Conservation (phyloP, 2,797 vertebrate species). For the Vireo griseus region DNA sequence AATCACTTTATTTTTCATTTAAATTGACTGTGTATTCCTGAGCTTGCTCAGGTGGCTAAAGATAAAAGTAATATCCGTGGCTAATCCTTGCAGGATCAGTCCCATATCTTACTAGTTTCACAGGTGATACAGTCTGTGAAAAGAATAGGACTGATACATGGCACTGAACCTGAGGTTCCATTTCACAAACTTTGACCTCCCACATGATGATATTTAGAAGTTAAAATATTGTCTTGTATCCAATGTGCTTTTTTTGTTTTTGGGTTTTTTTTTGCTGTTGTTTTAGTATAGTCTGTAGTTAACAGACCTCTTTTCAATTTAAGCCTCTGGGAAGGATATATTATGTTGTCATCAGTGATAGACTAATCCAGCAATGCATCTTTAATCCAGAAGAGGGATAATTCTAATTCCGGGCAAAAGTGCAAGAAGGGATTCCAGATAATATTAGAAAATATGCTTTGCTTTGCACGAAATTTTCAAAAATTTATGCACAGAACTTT, state of each 20-base stretch:
- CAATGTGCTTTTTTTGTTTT: fast-evolving
- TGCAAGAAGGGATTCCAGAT: slow-evolving; percentile 68
- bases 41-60: not conserved
- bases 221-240: not conserved
- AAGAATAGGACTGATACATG: not conserved
- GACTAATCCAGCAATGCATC: slow-evolving; percentile 74
- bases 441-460: slow-evolving; percentile 63
- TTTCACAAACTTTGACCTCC: not conserved
- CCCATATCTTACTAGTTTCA: not conserved
- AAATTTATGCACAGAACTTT: not conserved
- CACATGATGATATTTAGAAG: not conserved
- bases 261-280: not conserved
- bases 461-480: slow-evolving; percentile 35
- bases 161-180: not conserved
- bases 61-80: not conserved
- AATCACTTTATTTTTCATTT: not conserved
- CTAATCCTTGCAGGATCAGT: not conserved
- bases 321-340: slow-evolving; percentile 63
- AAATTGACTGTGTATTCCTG: not conserved
- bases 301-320: slow-evolving; percentile 56
- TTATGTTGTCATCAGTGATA: slow-evolving; percentile 72
- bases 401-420: slow-evolving; percentile 72
- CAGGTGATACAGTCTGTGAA: not conserved
- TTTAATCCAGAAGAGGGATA: slow-evolving; percentile 75
- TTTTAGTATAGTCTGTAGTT: slow-evolving; percentile 30